A percentile compares a stretch with the other conserved stretches of the same genome.
phyloP scores from a whole-genome alignment of 2,888 invertebrate species.

The Harpalus rufipes region DNA sequence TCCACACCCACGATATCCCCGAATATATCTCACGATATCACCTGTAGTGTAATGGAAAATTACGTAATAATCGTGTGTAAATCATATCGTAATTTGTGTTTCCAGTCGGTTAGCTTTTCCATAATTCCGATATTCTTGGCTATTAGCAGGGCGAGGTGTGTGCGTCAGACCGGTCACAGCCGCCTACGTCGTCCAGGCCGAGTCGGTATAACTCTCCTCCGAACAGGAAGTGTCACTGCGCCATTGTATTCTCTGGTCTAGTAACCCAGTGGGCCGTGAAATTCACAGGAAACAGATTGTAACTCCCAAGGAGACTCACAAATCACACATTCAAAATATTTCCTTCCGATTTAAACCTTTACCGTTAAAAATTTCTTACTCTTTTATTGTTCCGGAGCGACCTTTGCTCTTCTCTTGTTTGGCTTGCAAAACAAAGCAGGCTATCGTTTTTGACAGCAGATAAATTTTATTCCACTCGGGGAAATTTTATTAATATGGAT shows the following conservation, averaged over 20 bases:
- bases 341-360: conserved; percentile 63
- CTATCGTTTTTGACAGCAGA: conserved; percentile 26
- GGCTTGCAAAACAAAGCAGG: conserved; percentile 19
- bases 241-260: conserved; percentile 67
- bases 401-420: conserved; percentile 43
- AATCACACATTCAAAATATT: conserved; percentile 66
- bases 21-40: background rate
- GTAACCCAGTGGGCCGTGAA: conserved; percentile 66
- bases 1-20: no score
- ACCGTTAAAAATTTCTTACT: conserved; percentile 37
- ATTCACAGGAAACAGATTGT: conserved; percentile 67
- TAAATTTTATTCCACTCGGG: conserved; percentile 26
- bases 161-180: conserved; percentile 19
- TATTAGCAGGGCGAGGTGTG: conserved; percentile 15
- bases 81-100: conserved; percentile 9
- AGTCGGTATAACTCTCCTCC: conserved; percentile 57
- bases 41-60: background rate
- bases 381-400: conserved; percentile 27
- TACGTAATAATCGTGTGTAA: background rate
- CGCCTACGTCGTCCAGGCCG: background rate
- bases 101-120: background rate
- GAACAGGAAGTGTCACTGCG: conserved; percentile 64
- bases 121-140: conserved; percentile 12
- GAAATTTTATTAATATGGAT: conserved; percentile 40
- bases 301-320: conserved; percentile 63